Evolutionary conservation across 2,113 vertebrate genomes (phyloP), one percentile per base, ranked within the genome.

Genomic region (Lepisosteus osseus): DNA sequence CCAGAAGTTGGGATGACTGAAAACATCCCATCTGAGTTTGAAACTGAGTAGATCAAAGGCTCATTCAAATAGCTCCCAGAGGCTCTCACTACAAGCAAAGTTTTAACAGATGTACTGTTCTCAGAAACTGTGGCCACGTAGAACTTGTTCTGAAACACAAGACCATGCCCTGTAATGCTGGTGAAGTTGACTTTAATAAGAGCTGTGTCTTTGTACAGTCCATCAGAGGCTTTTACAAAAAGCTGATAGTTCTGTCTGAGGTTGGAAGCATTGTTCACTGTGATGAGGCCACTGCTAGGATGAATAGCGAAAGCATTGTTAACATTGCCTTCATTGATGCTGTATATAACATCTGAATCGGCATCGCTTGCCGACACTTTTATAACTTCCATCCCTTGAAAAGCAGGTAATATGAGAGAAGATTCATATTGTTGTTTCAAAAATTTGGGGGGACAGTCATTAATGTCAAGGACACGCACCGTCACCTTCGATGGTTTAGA

Each of bases 361-460:
- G 85, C 79, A n/a, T 99, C 97, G 15, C 78, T 80, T 43, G 96
- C 96, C 47, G 9, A 75, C 72, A 99, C 92, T 0, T 68, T 82
- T 5, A 94, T 83, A 6, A 97, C 88, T 70, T 94, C 89, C 86
- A 95, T 90, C 15, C 91, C 91, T 47, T 72, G 81, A 79, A 96
- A 93, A 61, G 86, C 80, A 54, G 96, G 96, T 13, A 88, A 80
- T 11, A 87, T 76, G 66, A 95, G 44, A 41, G 86, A 87, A 68
- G 90, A 64, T 73, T 95, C 84, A 0, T 97, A 98, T 4, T 73
- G 65, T 1, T 88, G 82, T 68, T 84, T 75, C 57, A 72, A 74
- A 83, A 99, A 99, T 65, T 86, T 87, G 5, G 97, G 97, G 6
- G 94, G 91, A 54, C 90, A 95, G 78, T 99, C 97, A 17, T 99